Evolutionary conservation across 1,140 invertebrate genomes (phyloP).

Genomic region (Choristoneura fumiferana): DNA sequence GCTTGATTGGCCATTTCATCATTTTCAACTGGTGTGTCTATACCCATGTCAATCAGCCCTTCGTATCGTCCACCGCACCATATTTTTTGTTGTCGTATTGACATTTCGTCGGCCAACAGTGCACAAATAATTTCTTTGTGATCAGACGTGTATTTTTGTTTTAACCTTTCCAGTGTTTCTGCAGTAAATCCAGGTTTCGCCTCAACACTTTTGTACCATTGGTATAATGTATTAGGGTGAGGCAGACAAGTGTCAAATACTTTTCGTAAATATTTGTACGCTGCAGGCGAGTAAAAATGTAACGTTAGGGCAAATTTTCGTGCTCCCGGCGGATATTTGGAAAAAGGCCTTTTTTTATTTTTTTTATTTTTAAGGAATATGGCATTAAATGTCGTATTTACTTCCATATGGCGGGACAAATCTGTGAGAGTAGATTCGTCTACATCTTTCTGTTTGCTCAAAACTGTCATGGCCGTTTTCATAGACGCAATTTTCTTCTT

Average conservation of each 20-base stretch:
- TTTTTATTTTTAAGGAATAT: background rate
- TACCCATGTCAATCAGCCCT: background rate
- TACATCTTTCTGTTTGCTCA: background rate
- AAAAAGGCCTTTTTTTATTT: too few species aligned
- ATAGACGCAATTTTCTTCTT: background rate
- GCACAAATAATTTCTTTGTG: background rate
- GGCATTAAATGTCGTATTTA: background rate
- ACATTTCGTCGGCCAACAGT: background rate
- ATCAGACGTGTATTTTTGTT: constrained; percentile 20
- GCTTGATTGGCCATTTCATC: background rate
- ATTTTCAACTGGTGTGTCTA: background rate
- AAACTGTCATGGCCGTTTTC: background rate
- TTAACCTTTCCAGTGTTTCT: constrained; percentile 19
- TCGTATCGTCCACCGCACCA: background rate
- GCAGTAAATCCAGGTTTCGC: constrained; percentile 24
- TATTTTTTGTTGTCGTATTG: too few species aligned
- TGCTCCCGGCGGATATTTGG: background rate
- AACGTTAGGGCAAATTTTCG: constrained; percentile 23
- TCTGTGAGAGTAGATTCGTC: background rate
- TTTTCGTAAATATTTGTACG: constrained; percentile 26
- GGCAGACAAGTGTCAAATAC: constrained; percentile 8
- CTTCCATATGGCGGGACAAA: background rate
- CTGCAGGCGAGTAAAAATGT: constrained; percentile 26
- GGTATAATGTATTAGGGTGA: constrained; percentile 18
- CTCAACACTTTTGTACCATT: constrained; percentile 22